phyloP scores from a whole-genome alignment of 2,888 invertebrate species.

The Epistrophe eligans region DNA sequence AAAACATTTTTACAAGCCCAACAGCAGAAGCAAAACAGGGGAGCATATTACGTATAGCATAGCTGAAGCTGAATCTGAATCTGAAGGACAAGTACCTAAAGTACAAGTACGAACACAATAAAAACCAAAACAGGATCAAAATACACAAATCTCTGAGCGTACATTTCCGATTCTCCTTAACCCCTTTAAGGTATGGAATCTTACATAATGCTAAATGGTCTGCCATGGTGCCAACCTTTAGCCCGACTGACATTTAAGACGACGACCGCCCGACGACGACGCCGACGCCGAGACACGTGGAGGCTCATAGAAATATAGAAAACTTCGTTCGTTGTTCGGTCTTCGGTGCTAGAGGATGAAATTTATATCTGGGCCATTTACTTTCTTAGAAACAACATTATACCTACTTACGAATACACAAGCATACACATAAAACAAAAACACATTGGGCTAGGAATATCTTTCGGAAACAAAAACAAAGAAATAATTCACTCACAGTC shows the following conservation, averaged over 20 bases:
- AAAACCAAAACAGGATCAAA: constrained; percentile 75
- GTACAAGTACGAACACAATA: constrained; percentile 49
- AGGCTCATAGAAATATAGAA: constrained; percentile 26
- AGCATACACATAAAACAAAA: constrained; percentile 42
- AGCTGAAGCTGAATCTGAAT: constrained; percentile 5
- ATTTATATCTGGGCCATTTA: constrained; percentile 76
- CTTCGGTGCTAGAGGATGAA: constrained; percentile 59
- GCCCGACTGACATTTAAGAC: constrained; percentile 38
- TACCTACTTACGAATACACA: constrained; percentile 31
- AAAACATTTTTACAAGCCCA: constrained; percentile 72
- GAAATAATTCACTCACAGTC: constrained; percentile 76
- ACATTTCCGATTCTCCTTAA: constrained; percentile 74
- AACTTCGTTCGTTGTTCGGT: constrained; percentile 3
- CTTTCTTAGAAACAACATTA: constrained; percentile 68
- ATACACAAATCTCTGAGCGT: constrained; percentile 74
- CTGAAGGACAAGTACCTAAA: constrained; percentile 22
- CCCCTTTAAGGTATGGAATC: constrained; percentile 51
- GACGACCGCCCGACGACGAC: not conserved
- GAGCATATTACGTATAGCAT: not conserved
- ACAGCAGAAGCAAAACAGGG: constrained; percentile 43
- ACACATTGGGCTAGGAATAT: constrained; percentile 47
- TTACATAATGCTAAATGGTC: constrained; percentile 73
- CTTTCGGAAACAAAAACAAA: constrained; percentile 74
- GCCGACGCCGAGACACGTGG: constrained; percentile 15
- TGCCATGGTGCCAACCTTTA: constrained; percentile 56